phyloP scores from a whole-genome alignment of 2,113 vertebrate species.

The Nibea albiflora region DNA sequence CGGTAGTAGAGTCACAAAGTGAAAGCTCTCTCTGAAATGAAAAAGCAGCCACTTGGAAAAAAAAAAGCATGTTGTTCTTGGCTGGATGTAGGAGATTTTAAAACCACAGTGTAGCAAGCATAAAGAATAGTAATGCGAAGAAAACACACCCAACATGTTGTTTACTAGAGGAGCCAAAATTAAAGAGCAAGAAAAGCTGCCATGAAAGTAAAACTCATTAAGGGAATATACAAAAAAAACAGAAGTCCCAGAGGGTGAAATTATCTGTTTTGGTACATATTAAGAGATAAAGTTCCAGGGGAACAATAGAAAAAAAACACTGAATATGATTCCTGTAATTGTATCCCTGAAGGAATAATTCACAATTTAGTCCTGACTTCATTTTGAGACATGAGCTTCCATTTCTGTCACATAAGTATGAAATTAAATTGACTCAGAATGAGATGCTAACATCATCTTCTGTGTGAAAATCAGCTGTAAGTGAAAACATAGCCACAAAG shows the following conservation, averaged over 20 bases:
- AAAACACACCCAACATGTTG: conserved; percentile 22
- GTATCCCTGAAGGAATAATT: neutral
- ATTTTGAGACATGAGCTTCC: too few species aligned
- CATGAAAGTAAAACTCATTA: conserved; percentile 70
- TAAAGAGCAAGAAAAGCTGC: conserved; percentile 57
- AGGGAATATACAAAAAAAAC: conserved; percentile 35
- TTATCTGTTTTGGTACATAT: conserved; percentile 17
- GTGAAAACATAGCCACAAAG: too few species aligned
- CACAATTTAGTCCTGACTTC: too few species aligned
- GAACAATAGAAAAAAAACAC: neutral
- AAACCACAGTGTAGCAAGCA: neutral
- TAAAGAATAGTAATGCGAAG: neutral
- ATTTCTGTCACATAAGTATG: too few species aligned
- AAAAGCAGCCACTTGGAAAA: neutral
- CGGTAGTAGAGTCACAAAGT: neutral
- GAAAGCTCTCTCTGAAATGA: conserved; percentile 19
- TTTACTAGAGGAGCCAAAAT: conserved; percentile 33
- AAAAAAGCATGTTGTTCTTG: conserved; percentile 3
- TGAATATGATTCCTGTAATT: neutral
- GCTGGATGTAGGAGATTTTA: neutral
- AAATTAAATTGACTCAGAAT: neutral
- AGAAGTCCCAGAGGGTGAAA: conserved; percentile 30
- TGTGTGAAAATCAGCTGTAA: neutral
- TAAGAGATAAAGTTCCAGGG: neutral
- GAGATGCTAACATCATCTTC: neutral